These are phyloP conservation scores for Romanogobio albipinnatus DNA, from an alignment of 2,113 vertebrate species.

Conservation along the genomic window DNA sequence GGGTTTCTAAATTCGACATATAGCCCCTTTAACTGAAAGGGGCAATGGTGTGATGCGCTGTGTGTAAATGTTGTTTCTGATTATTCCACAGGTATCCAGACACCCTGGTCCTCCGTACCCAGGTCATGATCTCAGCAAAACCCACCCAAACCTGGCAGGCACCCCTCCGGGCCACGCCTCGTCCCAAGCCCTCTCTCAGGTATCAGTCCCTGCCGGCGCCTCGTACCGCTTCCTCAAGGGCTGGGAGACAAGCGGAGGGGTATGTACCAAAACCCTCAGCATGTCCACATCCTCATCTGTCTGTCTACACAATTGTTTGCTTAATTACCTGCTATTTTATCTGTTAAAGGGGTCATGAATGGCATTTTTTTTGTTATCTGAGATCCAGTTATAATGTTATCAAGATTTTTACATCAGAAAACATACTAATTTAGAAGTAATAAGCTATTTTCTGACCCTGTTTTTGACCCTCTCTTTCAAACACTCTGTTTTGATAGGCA, in stretches of 20 bases:
- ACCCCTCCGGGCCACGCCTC: constrained; percentile 88
- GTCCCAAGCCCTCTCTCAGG: constrained; percentile 94
- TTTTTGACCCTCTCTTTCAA: no score
- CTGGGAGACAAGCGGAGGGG: constrained; percentile 78
- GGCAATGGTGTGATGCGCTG: not conserved
- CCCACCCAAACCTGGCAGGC: constrained; percentile 89
- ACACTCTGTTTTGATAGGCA: no score
- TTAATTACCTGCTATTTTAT: not conserved
- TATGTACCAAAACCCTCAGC: constrained; percentile 57
- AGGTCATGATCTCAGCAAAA: constrained; percentile 95
- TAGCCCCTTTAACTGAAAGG: not conserved
- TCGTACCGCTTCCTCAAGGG: constrained; percentile 77
- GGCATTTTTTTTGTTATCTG: no score
- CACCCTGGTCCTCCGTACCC: constrained; percentile 87
- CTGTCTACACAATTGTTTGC: not conserved
- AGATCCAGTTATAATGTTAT: no score
- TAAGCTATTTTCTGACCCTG: no score
- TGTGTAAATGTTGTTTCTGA: not conserved
- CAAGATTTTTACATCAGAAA: no score
- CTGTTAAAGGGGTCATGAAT: not conserved
- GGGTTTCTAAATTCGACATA: no score
- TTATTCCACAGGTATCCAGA: constrained; percentile 83
- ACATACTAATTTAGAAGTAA: no score
- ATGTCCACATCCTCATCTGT: not conserved
- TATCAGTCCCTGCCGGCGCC: constrained; percentile 77